Percentiles rank a stretch among this genome's conserved stretches.
phyloP scores from a whole-genome alignment of 53 echinoderm and acorn worm genomes.

The Holothuria scabra region DNA sequence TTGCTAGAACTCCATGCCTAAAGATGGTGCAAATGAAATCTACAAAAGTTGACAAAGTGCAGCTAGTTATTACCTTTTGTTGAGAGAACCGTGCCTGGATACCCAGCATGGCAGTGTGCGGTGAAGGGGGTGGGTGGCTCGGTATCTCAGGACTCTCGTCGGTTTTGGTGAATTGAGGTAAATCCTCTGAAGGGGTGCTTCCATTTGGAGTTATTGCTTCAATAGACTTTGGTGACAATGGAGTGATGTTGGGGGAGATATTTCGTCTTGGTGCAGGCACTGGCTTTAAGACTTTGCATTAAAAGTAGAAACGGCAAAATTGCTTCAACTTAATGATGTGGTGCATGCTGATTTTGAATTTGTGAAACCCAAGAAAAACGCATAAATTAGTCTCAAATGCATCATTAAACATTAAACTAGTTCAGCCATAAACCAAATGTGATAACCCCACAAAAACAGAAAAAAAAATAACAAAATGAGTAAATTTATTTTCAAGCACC shows the following conservation, averaged over 20 bases:
- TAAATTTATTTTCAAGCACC: no score
- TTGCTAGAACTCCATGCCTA: no score
- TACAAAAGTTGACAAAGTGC: no score
- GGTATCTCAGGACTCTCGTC: conserved; percentile 76
- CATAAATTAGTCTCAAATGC: no score
- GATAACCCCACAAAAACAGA: no score
- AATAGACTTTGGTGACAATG: conserved; percentile 31
- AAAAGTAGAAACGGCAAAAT: conserved; percentile 13
- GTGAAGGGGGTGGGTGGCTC: conserved; percentile 92
- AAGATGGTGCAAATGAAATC: no score
- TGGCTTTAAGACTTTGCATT: conserved; percentile 51
- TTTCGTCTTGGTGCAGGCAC: conserved; percentile 59
- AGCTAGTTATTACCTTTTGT: conserved; percentile 59
- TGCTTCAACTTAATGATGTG: background rate
- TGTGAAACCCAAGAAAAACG: background rate
- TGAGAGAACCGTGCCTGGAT: conserved; percentile 77
- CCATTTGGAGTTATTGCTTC: conserved; percentile 35
- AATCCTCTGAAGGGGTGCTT: conserved; percentile 49
- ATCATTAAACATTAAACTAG: no score
- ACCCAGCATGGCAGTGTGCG: conserved; percentile 89
- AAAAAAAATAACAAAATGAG: no score
- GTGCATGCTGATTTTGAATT: no score
- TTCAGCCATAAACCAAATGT: no score
- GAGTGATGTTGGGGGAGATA: conserved; percentile 50
- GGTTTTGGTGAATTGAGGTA: conserved; percentile 54